A percentile compares a stretch with the other conserved stretches of the same genome.
Conservation (phyloP, 2,113 vertebrate species). For the Promerops cafer region DNA sequence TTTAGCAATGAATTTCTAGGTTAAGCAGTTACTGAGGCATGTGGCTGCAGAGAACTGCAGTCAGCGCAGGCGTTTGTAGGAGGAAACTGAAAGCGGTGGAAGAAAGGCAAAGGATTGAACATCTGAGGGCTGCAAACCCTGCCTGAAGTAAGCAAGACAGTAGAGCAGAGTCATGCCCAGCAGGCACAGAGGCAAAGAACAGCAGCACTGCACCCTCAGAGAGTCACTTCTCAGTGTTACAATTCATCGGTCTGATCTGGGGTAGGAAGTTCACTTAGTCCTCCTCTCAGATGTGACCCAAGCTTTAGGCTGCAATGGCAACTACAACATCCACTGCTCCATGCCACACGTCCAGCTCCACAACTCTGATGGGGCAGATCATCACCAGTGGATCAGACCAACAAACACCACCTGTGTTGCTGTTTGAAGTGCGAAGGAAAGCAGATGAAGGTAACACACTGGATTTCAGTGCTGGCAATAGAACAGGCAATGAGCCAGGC, state of each 20-base stretch:
- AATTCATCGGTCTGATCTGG: fast-evolving
- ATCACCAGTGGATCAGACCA: not conserved
- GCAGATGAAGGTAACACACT: not conserved
- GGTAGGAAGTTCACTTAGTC: not conserved
- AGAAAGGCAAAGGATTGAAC: not conserved
- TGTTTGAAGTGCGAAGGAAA: not conserved
- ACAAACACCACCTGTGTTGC: not conserved
- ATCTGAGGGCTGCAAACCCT: not conserved
- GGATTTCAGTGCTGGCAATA: not conserved
- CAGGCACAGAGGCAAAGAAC: not conserved
- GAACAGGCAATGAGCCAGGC: not conserved
- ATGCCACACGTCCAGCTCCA: not conserved
- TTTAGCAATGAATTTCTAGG: slow-evolving; percentile 40
- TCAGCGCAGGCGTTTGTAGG: not conserved
- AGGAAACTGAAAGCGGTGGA: not conserved
- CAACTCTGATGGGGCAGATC: not conserved
- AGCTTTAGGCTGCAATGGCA: not conserved
- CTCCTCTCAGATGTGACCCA: not conserved
- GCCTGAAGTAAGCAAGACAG: not conserved
- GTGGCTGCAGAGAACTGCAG: not conserved
- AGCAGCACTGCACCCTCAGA: not conserved
- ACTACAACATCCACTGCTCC: not conserved
- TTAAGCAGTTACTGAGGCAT: slow-evolving; percentile 24
- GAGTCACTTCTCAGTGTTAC: not conserved
- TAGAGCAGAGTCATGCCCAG: not conserved